Conservation (phyloP, 2,888 invertebrate genomes). For the Aleiodes testaceus region DNA sequence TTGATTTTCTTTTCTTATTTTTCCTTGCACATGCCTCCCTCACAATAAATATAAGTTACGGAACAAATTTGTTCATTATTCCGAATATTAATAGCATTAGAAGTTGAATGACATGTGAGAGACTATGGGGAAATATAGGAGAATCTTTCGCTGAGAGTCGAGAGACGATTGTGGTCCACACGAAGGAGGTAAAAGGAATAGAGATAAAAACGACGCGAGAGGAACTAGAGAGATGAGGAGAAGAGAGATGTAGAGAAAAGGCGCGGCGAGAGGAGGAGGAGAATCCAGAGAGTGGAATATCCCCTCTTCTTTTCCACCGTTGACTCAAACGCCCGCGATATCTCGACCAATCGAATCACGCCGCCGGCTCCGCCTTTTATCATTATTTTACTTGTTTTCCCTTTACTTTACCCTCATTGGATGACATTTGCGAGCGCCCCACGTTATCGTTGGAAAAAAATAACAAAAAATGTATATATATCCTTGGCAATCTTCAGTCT, state of each 20-base stretch:
- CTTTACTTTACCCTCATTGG: constrained; percentile 72
- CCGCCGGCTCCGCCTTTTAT: constrained; percentile 73
- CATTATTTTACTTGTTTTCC: constrained; percentile 74
- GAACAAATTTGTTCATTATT: not conserved
- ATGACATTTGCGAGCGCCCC: constrained; percentile 67
- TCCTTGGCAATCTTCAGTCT: constrained; percentile 41
- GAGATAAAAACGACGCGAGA: constrained; percentile 45
- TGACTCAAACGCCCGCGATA: constrained; percentile 72
- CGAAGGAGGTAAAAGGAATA: constrained; percentile 43
- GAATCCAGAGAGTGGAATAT: constrained; percentile 45
- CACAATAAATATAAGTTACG: too few relatives aligned
- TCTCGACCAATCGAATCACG: constrained; percentile 73
- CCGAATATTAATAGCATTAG: not conserved
- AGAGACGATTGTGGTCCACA: constrained; percentile 62
- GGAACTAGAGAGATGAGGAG: constrained; percentile 43
- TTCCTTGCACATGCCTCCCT: not conserved
- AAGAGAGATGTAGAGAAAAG: constrained; percentile 42
- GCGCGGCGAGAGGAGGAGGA: constrained; percentile 47
- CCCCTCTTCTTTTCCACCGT: constrained; percentile 55
- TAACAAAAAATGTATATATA: constrained; percentile 41
- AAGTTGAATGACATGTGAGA: constrained; percentile 5
- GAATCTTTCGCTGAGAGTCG: constrained; percentile 55
- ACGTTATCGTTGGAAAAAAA: constrained; percentile 46
- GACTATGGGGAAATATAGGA: not conserved
- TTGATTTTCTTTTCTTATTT: constrained; percentile 2